phyloP scores from a whole-genome alignment of 2,113 vertebrate genomes.

The Bothrops jararaca region DNA sequence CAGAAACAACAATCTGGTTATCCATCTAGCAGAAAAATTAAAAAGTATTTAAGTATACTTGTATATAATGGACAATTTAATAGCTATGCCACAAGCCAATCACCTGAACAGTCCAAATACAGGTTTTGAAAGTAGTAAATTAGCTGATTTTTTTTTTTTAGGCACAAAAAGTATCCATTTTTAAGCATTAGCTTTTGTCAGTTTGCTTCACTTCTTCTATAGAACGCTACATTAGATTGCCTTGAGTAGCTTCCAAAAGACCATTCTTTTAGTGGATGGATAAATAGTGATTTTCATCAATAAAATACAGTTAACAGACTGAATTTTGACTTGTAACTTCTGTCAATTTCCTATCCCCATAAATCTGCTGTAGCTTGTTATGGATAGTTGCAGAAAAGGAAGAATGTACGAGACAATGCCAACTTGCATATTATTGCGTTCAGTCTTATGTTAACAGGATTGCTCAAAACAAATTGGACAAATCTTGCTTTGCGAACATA shows the following conservation, averaged over 20 bases:
- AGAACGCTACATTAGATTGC: background rate
- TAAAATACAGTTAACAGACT: background rate
- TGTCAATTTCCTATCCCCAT: background rate
- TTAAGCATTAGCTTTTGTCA: background rate
- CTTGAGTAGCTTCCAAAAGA: background rate
- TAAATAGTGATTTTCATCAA: background rate
- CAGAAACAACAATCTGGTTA: slow-evolving; percentile 97
- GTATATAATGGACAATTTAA: background rate
- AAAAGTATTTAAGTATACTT: background rate
- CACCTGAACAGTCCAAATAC: background rate
- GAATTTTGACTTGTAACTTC: background rate
- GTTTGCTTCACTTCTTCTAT: background rate
- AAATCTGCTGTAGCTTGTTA: background rate
- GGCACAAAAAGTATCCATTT: background rate
- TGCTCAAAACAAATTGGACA: background rate
- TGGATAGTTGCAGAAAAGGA: background rate
- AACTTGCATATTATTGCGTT: background rate
- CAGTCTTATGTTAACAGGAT: background rate
- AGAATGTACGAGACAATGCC: background rate
- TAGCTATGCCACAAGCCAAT: background rate
- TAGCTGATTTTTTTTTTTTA: background rate
- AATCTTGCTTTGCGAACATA: background rate
- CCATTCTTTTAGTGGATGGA: background rate
- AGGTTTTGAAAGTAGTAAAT: background rate
- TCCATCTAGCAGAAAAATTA: slow-evolving; percentile 82